Conservation (phyloP, 2,113 vertebrate genomes). For the Amphilophus citrinellus region DNA sequence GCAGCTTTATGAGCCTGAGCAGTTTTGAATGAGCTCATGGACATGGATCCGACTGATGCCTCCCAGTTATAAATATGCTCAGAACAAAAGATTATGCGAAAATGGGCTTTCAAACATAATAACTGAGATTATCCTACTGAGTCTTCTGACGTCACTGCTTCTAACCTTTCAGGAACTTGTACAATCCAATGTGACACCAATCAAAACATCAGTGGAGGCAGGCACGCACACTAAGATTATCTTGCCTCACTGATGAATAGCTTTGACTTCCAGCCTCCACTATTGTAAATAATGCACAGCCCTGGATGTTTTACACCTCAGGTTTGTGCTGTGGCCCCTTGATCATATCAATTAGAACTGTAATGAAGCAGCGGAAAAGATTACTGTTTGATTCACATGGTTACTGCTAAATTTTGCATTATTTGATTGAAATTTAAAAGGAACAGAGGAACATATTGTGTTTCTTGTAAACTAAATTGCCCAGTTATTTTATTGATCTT, state of each 20-base stretch:
- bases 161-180: conserved; percentile 32
- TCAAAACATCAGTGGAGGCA: conserved; percentile 29
- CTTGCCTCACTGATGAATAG: neutral
- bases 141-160: conserved; percentile 30
- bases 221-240: neutral
- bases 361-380: too few relatives aligned
- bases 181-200: conserved; percentile 19
- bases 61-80: conserved; percentile 14
- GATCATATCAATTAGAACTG: too few relatives aligned
- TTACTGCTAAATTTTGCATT: too few relatives aligned
- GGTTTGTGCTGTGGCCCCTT: too few relatives aligned
- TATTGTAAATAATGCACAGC: neutral
- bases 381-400: too few relatives aligned
- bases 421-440: too few relatives aligned
- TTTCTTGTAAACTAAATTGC: too few relatives aligned
- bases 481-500: too few relatives aligned
- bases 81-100: conserved; percentile 36
- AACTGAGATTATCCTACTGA: conserved; percentile 47
- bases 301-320: neutral
- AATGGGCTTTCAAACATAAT: conserved; percentile 48
- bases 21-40: neutral
- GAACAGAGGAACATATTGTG: too few relatives aligned
- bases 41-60: conserved; percentile 22
- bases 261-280: neutral
- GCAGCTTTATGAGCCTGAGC: neutral